phyloP scores from a whole-genome alignment of 2,113 vertebrate genomes.

The Otolemur garnettii region DNA sequence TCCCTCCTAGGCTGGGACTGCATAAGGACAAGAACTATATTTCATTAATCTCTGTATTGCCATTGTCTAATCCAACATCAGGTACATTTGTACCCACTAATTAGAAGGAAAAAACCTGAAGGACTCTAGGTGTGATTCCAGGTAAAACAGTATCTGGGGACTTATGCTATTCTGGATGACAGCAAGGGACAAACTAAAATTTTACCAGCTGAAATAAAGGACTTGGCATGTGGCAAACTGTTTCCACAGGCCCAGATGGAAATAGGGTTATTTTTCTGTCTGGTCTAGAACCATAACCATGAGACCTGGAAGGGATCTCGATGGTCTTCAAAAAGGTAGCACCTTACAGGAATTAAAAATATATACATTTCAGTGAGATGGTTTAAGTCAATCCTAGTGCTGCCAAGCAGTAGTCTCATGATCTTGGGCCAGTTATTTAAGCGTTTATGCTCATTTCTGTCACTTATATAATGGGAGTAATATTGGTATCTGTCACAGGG shows the following conservation, averaged over 20 bases:
- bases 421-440: background rate
- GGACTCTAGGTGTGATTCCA: background rate
- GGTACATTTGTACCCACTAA: background rate
- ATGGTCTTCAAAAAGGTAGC: background rate
- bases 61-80: background rate
- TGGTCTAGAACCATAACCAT: background rate
- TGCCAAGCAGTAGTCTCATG: background rate
- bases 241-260: background rate
- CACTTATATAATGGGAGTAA: background rate
- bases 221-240: background rate
- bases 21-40: background rate
- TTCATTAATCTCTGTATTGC: background rate
- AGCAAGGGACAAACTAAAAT: background rate
- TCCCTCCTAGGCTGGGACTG: background rate
- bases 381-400: background rate
- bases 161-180: background rate
- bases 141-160: background rate
- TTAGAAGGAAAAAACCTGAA: background rate
- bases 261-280: background rate
- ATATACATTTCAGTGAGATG: background rate
- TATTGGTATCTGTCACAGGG: background rate
- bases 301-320: background rate
- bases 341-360: background rate
- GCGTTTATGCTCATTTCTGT: background rate
- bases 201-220: background rate